Evolutionary conservation across 1,140 invertebrate species (phyloP).

Genomic region (Melanaphis sacchari): DNA sequence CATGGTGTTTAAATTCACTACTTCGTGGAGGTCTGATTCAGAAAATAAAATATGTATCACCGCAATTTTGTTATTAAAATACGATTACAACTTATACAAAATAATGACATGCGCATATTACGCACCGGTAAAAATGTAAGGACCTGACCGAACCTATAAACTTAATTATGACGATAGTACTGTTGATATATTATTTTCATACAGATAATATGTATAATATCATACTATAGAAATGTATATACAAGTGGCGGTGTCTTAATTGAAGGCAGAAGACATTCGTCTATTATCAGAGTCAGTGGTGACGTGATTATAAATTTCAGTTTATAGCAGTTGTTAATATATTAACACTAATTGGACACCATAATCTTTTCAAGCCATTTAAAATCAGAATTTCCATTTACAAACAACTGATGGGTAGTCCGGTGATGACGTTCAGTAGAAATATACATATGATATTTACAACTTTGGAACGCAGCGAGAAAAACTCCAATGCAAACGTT

Average conservation of each 20-base stretch:
- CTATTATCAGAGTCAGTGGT: background rate
- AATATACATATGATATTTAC: background rate
- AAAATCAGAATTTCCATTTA: background rate
- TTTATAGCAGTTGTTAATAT: background rate
- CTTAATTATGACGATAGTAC: background rate
- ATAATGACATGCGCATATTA: background rate
- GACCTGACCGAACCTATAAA: background rate
- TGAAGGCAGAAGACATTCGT: background rate
- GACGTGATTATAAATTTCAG: background rate
- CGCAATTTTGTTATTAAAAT: background rate
- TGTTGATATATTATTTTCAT: background rate
- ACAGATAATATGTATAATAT: background rate
- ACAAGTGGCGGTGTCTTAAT: background rate
- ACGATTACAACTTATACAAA: background rate
- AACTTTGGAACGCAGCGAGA: background rate
- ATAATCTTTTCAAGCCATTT: background rate
- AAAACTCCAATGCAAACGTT: background rate
- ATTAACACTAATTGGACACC: background rate
- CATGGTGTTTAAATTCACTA: slow-evolving; percentile 30
- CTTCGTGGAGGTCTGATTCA: slow-evolving; percentile 29
- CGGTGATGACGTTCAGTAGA: background rate
- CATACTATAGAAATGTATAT: too few relatives aligned
- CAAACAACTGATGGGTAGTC: background rate
- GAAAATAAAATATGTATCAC: background rate
- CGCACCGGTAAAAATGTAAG: background rate